Evolutionary conservation across 2,113 vertebrate genomes (phyloP), one percentile per base, ranked within the genome.

Genomic region (Accipiter virgatus): DNA sequence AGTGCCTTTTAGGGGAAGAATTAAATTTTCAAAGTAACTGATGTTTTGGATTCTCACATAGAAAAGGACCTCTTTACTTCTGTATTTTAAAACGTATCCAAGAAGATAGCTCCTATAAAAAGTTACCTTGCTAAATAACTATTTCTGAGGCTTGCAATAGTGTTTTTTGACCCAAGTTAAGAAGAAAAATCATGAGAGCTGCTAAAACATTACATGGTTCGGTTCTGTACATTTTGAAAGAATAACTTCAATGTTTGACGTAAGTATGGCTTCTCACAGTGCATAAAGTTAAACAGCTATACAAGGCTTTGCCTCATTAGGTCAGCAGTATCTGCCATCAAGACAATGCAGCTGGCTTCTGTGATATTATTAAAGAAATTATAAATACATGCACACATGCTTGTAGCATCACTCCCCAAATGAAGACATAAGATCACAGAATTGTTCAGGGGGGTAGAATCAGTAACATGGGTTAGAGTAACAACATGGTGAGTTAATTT

Each of bases 251-350:
- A 50, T 38, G 27, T 90, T 67, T 80, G 68, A 84, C 22, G 2
- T 56, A 29, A 80, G 50, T 34, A 42, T 7, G 45, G 62, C 89
- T 90, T 73, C 66, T 95, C 73, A 25, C 6, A 1, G 40, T 1
- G 0, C 31, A 2, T 21, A 2, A 68, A 74, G 75, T 40, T 78
- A 40, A 86, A 55, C 72, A 86, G 88, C 31, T 23, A 31, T 67
- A 55, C 52, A 17, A 16, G 77, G 91, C 53, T 90, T 66, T 97
- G 93, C 93, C 94, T 97, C 94, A 82, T 94, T 95, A 95, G 88
- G 89, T 90, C 95, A 89, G 80, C 91, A 77, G 10, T 2, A 22
- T 22, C 91, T 73, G 78, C 66, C 56, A 62, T 11, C 52, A 2
- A 68, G 77, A 71, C 53, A 62, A 1, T 34, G 81, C 88, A 85